Percentiles rank a stretch among this genome's conserved stretches.
These are phyloP conservation scores for Mycogona germanica DNA, from an alignment of 2,888 invertebrate genomes.

Conservation along the genomic window DNA sequence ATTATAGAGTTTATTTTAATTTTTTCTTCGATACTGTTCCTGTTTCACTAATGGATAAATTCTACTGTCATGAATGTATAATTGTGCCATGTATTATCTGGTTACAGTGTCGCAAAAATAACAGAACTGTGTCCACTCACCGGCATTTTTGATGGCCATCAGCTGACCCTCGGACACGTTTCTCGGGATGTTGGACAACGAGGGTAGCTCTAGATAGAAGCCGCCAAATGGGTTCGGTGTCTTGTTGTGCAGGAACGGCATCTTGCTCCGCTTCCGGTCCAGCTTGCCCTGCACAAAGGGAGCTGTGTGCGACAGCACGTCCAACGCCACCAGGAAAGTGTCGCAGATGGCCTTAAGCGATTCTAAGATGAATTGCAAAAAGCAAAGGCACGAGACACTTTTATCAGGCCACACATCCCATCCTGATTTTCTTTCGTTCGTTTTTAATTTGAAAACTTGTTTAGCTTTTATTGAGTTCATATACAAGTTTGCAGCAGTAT, in stretches of 20 bases:
- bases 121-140: constrained; percentile 38
- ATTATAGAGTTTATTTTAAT: too few relatives aligned
- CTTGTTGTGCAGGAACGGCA: constrained; percentile 22
- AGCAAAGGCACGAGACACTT: constrained; percentile 49
- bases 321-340: constrained; percentile 66
- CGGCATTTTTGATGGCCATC: constrained; percentile 58
- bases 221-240: constrained; percentile 18
- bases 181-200: constrained; percentile 40
- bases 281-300: constrained; percentile 54
- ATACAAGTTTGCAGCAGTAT: too few relatives aligned
- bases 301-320: constrained; percentile 47
- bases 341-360: constrained; percentile 80
- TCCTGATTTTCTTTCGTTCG: too few relatives aligned
- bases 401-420: not conserved
- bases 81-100: not conserved
- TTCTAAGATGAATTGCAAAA: constrained; percentile 47
- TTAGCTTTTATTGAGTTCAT: too few relatives aligned
- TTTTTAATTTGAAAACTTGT: too few relatives aligned
- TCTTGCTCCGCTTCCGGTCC: constrained; percentile 27
- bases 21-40: too few relatives aligned
- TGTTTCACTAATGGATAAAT: too few relatives aligned
- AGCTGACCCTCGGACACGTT: constrained; percentile 85
- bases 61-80: too few relatives aligned
- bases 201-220: constrained; percentile 24
- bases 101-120: not conserved